phyloP scores from a whole-genome alignment of 2,797 vertebrate genomes.

The Caiman crocodilus region DNA sequence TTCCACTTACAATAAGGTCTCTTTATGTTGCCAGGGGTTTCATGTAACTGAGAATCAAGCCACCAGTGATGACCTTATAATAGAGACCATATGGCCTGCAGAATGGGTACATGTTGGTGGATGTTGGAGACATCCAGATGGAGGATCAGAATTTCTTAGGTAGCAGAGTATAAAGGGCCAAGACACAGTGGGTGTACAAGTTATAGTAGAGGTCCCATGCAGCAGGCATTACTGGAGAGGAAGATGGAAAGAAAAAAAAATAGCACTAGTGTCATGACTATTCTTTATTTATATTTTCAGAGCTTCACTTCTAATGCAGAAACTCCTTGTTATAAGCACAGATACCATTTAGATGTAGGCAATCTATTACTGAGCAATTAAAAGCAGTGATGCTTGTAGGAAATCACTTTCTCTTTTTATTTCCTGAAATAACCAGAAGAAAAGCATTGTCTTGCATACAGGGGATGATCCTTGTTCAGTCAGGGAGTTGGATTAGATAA shows the following conservation, averaged over 20 bases:
- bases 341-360: not conserved
- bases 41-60: not conserved
- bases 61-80: not conserved
- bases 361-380: not conserved
- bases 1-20: not conserved
- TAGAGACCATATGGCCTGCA: not conserved
- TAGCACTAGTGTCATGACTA: not conserved
- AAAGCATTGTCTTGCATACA: not conserved
- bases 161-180: not conserved
- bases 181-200: not conserved
- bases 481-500: too few species aligned
- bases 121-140: not conserved
- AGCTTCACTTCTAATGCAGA: not conserved
- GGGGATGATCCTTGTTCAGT: too few species aligned
- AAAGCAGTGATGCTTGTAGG: not conserved
- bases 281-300: not conserved
- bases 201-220: not conserved
- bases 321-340: not conserved
- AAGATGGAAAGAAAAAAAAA: not conserved
- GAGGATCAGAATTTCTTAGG: not conserved
- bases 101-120: not conserved
- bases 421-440: not conserved
- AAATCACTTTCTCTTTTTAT: slow-evolving; percentile 4
- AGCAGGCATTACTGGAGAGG: too few species aligned
- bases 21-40: not conserved